phyloP scores from a whole-genome alignment of 2,113 vertebrate species.

The Scytalopus superciliaris region DNA sequence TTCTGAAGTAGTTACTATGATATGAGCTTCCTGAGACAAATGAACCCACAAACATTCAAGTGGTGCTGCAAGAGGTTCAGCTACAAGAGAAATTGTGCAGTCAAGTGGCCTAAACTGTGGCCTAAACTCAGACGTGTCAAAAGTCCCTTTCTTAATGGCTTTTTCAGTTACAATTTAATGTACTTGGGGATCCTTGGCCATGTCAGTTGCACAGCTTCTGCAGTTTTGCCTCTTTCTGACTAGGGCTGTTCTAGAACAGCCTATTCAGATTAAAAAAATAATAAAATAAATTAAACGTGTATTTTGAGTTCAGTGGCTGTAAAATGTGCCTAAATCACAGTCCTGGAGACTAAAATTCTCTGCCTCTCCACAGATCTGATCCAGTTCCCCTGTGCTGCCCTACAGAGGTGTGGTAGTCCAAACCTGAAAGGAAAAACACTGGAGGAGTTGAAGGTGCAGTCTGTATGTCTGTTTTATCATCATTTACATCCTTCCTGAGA shows the following conservation, averaged over 20 bases:
- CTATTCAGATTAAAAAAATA: background rate
- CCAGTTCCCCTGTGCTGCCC: background rate
- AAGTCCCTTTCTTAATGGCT: slow-evolving; percentile 11
- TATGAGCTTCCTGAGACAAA: background rate
- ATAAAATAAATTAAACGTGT: background rate
- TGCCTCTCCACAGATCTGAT: background rate
- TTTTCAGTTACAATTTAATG: slow-evolving; percentile 8
- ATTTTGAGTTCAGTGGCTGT: background rate
- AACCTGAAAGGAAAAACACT: background rate
- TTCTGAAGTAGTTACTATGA: background rate
- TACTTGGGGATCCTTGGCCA: background rate
- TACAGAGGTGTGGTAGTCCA: background rate
- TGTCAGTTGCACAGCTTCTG: background rate
- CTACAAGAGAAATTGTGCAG: background rate
- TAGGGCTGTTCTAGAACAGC: background rate
- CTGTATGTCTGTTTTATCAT: background rate
- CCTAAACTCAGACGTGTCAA: background rate
- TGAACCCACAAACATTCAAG: background rate
- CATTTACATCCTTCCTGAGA: background rate
- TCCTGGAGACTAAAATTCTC: background rate
- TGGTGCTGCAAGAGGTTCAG: background rate
- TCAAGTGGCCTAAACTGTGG: slow-evolving; percentile 7
- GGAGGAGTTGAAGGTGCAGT: background rate
- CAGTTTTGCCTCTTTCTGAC: background rate
- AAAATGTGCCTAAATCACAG: background rate